Percentiles rank a stretch among this genome's conserved stretches.
phyloP scores from a whole-genome alignment of 2,113 vertebrate species.

The Tenebrosternarchus preto region DNA sequence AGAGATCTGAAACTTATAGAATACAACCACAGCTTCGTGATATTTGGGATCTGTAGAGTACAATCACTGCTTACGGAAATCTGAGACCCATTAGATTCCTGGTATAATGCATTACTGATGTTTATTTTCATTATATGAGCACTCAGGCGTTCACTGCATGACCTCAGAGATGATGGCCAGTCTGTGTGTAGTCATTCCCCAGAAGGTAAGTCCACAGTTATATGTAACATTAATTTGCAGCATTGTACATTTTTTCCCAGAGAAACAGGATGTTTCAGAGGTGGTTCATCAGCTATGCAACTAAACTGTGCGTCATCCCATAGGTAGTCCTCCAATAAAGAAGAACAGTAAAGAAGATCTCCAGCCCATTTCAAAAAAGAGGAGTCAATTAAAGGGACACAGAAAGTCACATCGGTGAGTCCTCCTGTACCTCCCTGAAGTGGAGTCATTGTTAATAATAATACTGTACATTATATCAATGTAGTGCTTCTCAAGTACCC shows the following conservation, averaged over 20 bases:
- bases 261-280: not conserved
- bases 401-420: constrained; percentile 42
- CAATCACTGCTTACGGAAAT: too few relatives aligned
- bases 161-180: constrained; percentile 51
- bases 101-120: not conserved
- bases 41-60: too few relatives aligned
- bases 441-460: too few relatives aligned
- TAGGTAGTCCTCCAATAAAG: constrained; percentile 29
- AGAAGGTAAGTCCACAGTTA: constrained; percentile 38
- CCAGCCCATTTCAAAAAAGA: constrained; percentile 34
- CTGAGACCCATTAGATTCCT: not conserved
- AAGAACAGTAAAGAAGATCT: constrained; percentile 16
- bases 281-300: too few relatives aligned
- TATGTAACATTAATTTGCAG: not conserved
- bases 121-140: not conserved
- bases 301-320: constrained; percentile 4
- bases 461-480: too few relatives aligned
- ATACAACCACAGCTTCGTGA: too few relatives aligned
- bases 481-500: too few relatives aligned
- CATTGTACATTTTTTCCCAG: not conserved
- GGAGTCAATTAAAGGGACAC: not conserved
- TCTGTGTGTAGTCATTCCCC: constrained; percentile 28
- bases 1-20: too few relatives aligned
- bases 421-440: too few relatives aligned
- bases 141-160: constrained; percentile 58